A percentile compares a stretch with the other conserved stretches of the same genome.
Conservation (phyloP, 2,888 invertebrate species). For the Nudaria mundana region DNA sequence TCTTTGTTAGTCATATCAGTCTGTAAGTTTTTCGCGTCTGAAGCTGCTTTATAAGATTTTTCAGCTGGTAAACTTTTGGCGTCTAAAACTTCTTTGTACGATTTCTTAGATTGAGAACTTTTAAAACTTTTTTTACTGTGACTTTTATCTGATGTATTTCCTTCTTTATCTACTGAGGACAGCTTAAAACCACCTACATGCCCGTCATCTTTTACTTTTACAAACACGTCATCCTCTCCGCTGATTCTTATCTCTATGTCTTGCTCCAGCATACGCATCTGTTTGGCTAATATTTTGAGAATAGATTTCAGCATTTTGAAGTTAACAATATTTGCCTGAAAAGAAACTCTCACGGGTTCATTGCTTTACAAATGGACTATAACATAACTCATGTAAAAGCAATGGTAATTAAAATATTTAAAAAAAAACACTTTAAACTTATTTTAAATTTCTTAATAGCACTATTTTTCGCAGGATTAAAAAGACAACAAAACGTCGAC, state of each 20-base stretch:
- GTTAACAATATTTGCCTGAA: slow-evolving; percentile 35
- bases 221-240: slow-evolving; percentile 10
- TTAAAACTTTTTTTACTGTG: background rate
- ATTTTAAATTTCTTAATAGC: too few relatives aligned
- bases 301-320: slow-evolving; percentile 59
- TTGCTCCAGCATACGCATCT: slow-evolving; percentile 58
- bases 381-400: too few relatives aligned
- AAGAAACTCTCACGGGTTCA: too few relatives aligned
- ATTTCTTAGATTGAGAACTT: background rate
- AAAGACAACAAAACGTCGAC: too few relatives aligned
- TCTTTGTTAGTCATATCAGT: too few relatives aligned
- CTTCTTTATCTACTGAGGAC: background rate
- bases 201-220: background rate
- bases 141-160: background rate
- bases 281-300: slow-evolving; percentile 58
- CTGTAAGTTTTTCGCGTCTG: background rate
- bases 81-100: background rate
- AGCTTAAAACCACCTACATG: background rate
- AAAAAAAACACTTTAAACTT: too few relatives aligned
- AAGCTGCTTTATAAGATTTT: too few relatives aligned
- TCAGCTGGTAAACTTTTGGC: too few relatives aligned
- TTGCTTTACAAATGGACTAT: too few relatives aligned
- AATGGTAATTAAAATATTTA: too few relatives aligned
- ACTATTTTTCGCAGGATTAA: too few relatives aligned
- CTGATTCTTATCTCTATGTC: slow-evolving; percentile 49